Percentiles rank a stretch among this genome's conserved stretches.
Conservation (phyloP, 35 echinoderm and acorn worm genomes). For the Anneissia japonica region DNA sequence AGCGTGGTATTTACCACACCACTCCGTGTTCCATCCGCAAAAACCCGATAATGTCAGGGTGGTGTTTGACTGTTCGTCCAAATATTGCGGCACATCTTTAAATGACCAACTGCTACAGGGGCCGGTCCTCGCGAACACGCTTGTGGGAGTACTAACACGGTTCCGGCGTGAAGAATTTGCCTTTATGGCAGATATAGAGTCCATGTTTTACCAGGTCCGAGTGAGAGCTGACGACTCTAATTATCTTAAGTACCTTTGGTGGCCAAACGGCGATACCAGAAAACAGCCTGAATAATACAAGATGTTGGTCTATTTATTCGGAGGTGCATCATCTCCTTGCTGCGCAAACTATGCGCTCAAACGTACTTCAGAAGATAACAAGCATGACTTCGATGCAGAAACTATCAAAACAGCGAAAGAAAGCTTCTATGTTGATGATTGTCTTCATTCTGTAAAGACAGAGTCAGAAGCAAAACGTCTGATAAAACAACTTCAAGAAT, state of each 20-base stretch:
- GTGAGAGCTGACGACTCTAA: background rate
- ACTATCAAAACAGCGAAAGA: background rate
- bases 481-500: background rate
- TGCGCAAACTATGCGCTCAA: constrained; percentile 39
- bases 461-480: constrained; percentile 21
- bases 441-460: constrained; percentile 16
- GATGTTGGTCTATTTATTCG: constrained; percentile 42
- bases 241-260: constrained; percentile 23
- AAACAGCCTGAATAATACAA: constrained; percentile 1
- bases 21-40: constrained; percentile 20
- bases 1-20: constrained; percentile 43
- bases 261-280: constrained; percentile 5
- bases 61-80: constrained; percentile 18
- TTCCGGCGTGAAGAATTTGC: constrained; percentile 9
- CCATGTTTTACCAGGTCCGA: constrained; percentile 27
- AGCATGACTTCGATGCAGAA: constrained; percentile 12
- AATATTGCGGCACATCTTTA: constrained; percentile 11
- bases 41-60: constrained; percentile 23
- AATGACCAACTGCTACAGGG: constrained; percentile 34
- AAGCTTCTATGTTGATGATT: constrained; percentile 52
- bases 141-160: constrained; percentile 14
- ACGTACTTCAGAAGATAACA: constrained; percentile 10
- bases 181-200: constrained; percentile 27
- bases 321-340: constrained; percentile 24
- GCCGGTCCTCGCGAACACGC: constrained; percentile 19